Base-by-base conservation (phyloP, 2,888 invertebrate genomes). In the Mantis religiosa region DNA sequence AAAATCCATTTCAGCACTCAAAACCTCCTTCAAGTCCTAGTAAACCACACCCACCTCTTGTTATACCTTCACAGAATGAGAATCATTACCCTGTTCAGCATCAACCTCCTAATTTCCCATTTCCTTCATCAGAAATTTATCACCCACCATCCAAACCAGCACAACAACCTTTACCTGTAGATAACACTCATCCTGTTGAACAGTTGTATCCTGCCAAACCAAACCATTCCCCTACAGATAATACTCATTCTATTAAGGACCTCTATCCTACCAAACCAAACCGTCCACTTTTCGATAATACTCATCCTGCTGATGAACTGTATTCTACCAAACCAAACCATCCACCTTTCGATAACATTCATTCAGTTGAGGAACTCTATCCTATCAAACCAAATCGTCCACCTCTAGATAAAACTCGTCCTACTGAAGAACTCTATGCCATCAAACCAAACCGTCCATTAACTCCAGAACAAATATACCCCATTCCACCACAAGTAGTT, bases 121-220 rank as follows among this genome's bases (percentile, higher is more conserved):
- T 20, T 83, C 41, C 47, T 30, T 14, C 84, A 87, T 87, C 89
- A 25, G 84, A 83, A 12, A 28, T 82, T n/a, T 27, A 83, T 82
- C 34, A 89, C 54, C 15, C 87, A 84, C 89, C 84, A 81, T 14
- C 87, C 34, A 28, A 89, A 87, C 28, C 84, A 28, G 20, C 88
- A 20, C 54, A 25, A 2, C 54, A 20, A 71, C 54, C 54, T 25
- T 71, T 71, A 8, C 25, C 41, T 41, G 0, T 41, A 12, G 41
- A 41, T 41, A 41, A 41, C 41, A 41, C 41, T 41, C 41, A 71
- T 71, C 1, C 54, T 71, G 15, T 85, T 6, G 88, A 85, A 2
- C 15, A 41, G 7, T 15, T 34, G 3, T 71, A 71, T 25, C 54
- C 54, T 25, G 20, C 25, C 6, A 71, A 71, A 8, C 2, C 54